phyloP scores from a whole-genome alignment of 2,888 invertebrate genomes.

The Tipula unca region DNA sequence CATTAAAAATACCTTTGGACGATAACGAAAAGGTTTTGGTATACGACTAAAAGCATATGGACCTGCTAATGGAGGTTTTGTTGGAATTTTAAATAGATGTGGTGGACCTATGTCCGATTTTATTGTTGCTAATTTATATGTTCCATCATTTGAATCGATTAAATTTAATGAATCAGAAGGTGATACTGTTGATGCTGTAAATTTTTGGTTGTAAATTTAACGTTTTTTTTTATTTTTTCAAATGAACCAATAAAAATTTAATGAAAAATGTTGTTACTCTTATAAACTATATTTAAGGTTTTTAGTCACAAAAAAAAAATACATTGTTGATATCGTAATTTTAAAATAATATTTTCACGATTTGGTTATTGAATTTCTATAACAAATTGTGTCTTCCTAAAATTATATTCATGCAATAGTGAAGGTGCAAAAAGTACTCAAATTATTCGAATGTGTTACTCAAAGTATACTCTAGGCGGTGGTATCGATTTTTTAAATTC shows the following conservation, averaged over 20 bases:
- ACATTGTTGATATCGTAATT: neutral
- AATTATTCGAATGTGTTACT: neutral
- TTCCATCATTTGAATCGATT: slow-evolving; percentile 15
- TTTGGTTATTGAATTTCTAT: too few species aligned
- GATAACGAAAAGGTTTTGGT: slow-evolving; percentile 70
- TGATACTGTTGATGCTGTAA: slow-evolving; percentile 17
- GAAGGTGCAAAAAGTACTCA: neutral
- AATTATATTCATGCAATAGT: neutral
- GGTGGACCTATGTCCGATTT: slow-evolving; percentile 43
- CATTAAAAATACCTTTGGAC: slow-evolving; percentile 71
- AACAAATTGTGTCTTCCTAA: too few species aligned
- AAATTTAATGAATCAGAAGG: neutral
- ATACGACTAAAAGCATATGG: slow-evolving; percentile 86
- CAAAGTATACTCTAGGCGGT: neutral
- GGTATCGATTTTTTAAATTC: neutral
- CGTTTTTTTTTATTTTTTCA: slow-evolving; percentile 17
- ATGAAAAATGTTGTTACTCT: neutral
- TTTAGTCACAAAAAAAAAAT: neutral
- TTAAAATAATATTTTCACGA: neutral
- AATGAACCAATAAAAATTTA: neutral
- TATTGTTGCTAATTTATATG: slow-evolving; percentile 17
- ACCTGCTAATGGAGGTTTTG: slow-evolving; percentile 73
- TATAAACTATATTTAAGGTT: neutral
- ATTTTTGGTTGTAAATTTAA: neutral
- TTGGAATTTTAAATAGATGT: slow-evolving; percentile 49